phyloP scores from a whole-genome alignment of 2,797 vertebrate species.

The Aselliscus stoliczkanus region DNA sequence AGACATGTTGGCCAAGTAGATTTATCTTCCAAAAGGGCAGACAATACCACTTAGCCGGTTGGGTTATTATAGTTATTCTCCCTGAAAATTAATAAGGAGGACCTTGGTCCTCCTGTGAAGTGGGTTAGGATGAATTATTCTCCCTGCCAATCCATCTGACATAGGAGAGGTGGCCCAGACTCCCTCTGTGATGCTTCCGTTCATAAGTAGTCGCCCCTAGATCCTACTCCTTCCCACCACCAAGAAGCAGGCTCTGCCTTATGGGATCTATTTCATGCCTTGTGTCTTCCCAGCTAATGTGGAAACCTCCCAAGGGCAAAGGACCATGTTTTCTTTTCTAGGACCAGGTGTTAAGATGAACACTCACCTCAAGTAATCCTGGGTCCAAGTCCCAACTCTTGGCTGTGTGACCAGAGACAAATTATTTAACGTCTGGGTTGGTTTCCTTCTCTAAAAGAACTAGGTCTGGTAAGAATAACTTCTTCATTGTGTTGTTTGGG shows the following conservation, averaged over 20 bases:
- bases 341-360: background rate
- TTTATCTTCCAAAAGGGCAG: background rate
- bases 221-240: background rate
- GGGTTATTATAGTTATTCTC: background rate
- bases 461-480: background rate
- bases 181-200: background rate
- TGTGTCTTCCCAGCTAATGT: background rate
- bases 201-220: background rate
- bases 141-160: background rate
- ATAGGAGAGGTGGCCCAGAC: background rate
- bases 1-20: background rate
- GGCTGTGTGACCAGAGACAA: conserved; percentile 1
- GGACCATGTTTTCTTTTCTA: background rate
- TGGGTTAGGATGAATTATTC: background rate
- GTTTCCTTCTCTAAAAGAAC: background rate
- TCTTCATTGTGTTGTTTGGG: background rate
- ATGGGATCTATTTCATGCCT: background rate
- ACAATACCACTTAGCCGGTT: background rate
- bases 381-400: background rate
- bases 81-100: background rate
- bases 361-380: background rate
- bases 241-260: background rate
- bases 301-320: background rate
- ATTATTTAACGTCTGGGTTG: background rate
- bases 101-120: background rate